phyloP scores from a whole-genome alignment of 1,140 invertebrate species.

The Pissodes strobi region DNA sequence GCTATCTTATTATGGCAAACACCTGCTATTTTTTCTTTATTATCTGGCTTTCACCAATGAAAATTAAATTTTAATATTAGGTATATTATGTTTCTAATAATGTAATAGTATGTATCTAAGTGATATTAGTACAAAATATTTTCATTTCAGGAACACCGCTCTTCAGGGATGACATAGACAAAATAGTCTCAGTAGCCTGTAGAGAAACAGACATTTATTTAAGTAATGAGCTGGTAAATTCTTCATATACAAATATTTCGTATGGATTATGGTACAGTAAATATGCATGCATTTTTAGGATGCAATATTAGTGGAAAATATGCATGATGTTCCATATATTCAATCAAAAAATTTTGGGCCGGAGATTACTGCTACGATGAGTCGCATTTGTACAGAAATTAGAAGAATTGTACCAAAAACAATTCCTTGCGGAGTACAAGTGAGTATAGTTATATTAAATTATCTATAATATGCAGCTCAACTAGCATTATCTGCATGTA shows the following conservation, averaged over 20 bases:
- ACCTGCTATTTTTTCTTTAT: no score
- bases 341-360: constrained; percentile 63
- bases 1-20: no score
- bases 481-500: no score
- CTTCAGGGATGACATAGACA: constrained; percentile 55
- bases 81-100: no score
- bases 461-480: no score
- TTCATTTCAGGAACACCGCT: constrained; percentile 63
- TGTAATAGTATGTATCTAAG: no score
- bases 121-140: no score
- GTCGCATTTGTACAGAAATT: constrained; percentile 63
- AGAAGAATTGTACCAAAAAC: constrained; percentile 56
- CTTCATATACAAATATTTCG: not conserved
- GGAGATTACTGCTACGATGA: constrained; percentile 74
- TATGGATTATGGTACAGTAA: not conserved
- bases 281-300: constrained; percentile 61
- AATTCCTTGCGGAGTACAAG: constrained; percentile 68
- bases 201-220: constrained; percentile 66
- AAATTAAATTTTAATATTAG: no score
- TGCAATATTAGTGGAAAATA: constrained; percentile 81
- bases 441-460: constrained; percentile 40
- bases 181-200: constrained; percentile 62
- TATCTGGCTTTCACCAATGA: no score
- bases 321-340: constrained; percentile 84
- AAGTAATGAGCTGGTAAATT: constrained; percentile 61